Base-by-base conservation (phyloP, 2,888 invertebrate species). In the Timandra comae region DNA sequence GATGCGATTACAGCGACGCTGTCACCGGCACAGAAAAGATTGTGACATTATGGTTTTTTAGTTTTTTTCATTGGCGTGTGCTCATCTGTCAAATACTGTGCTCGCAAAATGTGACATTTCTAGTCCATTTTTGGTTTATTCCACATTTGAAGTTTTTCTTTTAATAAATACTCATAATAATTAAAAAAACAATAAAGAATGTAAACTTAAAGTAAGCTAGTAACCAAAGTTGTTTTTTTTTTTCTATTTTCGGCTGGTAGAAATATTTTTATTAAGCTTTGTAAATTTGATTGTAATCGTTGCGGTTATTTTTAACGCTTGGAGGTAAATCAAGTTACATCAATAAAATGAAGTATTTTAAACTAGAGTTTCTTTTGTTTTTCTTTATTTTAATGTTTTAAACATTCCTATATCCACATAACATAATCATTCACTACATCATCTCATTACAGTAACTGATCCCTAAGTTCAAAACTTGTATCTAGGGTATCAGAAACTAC, bases 191-290 rank as follows among this genome's bases (percentile, higher is more conserved):
- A 68, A 59, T 61, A n/a, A 66, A 70, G 57, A 61, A 56, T 63
- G 47, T 64, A 63, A 63, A 61, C 59, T 56, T 54, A 49, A 53
- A 58, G 37, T 75, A 77, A 80, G 84, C 84, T 85, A 82, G 74
- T 68, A 72, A 85, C 84, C 84, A 85, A 85, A 85, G 84, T 76
- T 16, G 16, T 16, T 16, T 16, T 16, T 3, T n/a, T 16, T 77
- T 63, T 78, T 78, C 59, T 80, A 78, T 77, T 75, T 55, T 68
- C 73, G 78, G 78, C 74, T 71, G 71, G 75, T 72, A 70, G 66
- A 62, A 43, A 38, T 33, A 35, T 37, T 30, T 33, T 48, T 53
- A 50, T 52, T 47, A 53, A 46, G 49, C 41, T 63, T 3, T 16
- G 54, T 61, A 49, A 51, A 53, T 62, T 70, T 74, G 72, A 76